Base-by-base conservation (phyloP, 2,113 vertebrate genomes). In the Sorex fumeus region DNA sequence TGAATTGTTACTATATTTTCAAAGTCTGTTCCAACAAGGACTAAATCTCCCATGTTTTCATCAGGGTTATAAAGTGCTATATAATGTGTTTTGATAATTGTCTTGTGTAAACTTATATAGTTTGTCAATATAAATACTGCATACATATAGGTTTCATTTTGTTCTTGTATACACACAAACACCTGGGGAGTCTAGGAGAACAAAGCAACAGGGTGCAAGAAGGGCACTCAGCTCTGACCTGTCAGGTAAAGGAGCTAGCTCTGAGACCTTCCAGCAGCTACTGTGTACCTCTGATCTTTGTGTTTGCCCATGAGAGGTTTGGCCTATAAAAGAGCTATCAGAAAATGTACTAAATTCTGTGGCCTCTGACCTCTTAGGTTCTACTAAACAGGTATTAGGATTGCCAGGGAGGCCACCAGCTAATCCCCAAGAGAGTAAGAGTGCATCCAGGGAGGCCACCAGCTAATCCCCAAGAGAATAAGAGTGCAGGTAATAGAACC, bases 51-150 rank as follows among this genome's bases (percentile, higher is more conserved):
- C 72, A 18, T 30, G 36, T 74, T 95, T 92, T 87, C 69, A 32
- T 91, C 69, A 19, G 77, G 32, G 21, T 40, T 93, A 81, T 47
- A 71, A 57, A 53, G 27, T 82, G 62, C 83, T 12, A 4, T 40
- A 40, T 40, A 40, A 40, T 40, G 40, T 40, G 0, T 84, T 96
- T 88, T 83, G 76, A 77, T 67, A 85, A 95, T 66, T 91, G 70
- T n/a, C 69, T 87, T 80, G 23, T 93, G 23, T 94, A 91, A 95
- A 94, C 66, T 72, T 94, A 91, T 30, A 80, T 11, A 75, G 47
- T 93, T 93, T 93, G 81, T 95, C 82, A 82, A 77, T 93, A 94
- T 83, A 88, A 95, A 96, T 92, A 92, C 50, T 76, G 62, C 60
- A 28, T 84, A 50, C 70, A 79, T 47, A 53, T 45, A 93, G 75